A percentile compares a stretch with the other conserved stretches of the same genome.
These are phyloP conservation scores for Thysanoteuthis rhombus DNA, from an alignment of 2,888 invertebrate genomes.

Conservation along the genomic window DNA sequence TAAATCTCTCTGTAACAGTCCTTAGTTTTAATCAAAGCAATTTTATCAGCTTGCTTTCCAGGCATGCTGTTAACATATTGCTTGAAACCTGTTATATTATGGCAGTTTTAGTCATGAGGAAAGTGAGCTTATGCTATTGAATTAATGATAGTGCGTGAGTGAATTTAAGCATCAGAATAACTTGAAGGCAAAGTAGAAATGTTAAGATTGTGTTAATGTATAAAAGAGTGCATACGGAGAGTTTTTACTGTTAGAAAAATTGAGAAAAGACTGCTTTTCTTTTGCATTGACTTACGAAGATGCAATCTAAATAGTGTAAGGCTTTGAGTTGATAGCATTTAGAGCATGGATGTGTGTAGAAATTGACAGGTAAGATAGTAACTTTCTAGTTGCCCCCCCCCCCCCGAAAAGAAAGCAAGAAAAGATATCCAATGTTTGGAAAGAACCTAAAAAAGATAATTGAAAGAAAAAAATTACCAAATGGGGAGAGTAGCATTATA, in stretches of 20 bases:
- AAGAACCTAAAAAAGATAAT: not conserved
- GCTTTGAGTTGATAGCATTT: too few relatives aligned
- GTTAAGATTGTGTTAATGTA: not conserved
- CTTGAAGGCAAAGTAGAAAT: not conserved
- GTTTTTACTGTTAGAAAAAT: not conserved
- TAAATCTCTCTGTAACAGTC: not conserved
- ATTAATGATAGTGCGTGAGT: not conserved
- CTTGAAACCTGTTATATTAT: not conserved
- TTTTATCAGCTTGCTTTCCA: not conserved
- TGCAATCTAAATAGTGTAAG: not conserved
- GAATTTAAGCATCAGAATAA: not conserved
- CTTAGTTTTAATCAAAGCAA: conserved; percentile 12
- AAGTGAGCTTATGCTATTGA: not conserved
- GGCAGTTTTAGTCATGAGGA: not conserved
- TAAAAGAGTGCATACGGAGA: not conserved
- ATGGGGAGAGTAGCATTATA: not conserved
- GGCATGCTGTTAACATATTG: not conserved
- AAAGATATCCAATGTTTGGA: not conserved
- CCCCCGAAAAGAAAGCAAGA: not conserved
- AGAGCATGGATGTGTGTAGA: too few relatives aligned
- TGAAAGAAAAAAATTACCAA: not conserved
- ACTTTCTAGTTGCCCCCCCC: not conserved
- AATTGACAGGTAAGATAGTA: too few relatives aligned
- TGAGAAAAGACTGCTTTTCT: not conserved
- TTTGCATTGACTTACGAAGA: not conserved